Evolutionary conservation across 2,888 invertebrate genomes (phyloP), one percentile per base, ranked within the genome.

Genomic region (Abrostola triplasia): DNA sequence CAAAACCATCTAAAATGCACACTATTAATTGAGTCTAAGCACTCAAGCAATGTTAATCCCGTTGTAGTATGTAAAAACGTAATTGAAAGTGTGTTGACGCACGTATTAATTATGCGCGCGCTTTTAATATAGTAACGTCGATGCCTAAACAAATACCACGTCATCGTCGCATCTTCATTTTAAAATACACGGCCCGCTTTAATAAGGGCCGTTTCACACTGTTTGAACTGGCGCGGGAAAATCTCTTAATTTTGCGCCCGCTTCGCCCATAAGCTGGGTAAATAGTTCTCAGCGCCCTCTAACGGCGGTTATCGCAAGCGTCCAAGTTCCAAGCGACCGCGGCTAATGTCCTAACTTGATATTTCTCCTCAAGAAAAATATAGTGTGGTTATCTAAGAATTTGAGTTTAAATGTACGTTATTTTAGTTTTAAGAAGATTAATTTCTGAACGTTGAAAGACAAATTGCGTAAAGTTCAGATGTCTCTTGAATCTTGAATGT

Each of bases 201-300:
- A 92, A 91, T 92, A 92, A 91, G 90, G 90, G 89, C 88, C 87
- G 86, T 85, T 88, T 77, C 82, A 84, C 84, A 86, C 83, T 88
- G 90, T 91, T 91, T 91, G 88, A 84, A 81, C 79, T 84, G 81
- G 82, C 73, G 82, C 83, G 80, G 82, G 84, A 84, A 80, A 90
- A 92, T 92, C 91, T 91, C 92, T 92, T 92, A 92, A 93, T 93
- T 92, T 92, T 79, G 87, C 88, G 83, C 88, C 83, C 85, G 87
- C 87, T 68, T 73, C 68, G 64, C 66, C 76, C 72, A 70, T 80
- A 80, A 80, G 79, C 79, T 85, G 77, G 67, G 89, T 82, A 88
- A 89, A 90, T 88, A 90, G 84, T 88, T 76, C 74, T 70, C 80
- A 64, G 70, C 65, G 67, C 71, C 83, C 81, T 84, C 81, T 84